These are phyloP conservation scores for Bettongia penicillata DNA, from an alignment of 2,113 vertebrate species.

Conservation along the genomic window DNA sequence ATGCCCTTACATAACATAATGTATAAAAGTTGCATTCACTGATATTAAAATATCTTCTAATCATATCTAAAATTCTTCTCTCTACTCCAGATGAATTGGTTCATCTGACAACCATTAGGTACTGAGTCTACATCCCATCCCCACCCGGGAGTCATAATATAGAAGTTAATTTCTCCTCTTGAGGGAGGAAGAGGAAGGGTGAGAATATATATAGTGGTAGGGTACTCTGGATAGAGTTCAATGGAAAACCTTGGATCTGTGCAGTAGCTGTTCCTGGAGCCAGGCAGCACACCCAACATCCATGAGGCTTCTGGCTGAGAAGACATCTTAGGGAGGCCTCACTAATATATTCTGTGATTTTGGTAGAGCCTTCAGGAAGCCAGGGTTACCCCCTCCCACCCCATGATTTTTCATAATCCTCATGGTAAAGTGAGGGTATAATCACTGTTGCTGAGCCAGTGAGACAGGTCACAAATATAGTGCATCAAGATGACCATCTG, in stretches of 20 bases:
- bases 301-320: background rate
- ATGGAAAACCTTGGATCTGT: background rate
- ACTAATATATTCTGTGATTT: background rate
- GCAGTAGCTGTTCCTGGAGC: background rate
- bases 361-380: background rate
- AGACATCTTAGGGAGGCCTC: background rate
- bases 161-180: too few relatives aligned
- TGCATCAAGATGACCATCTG: background rate
- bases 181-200: too few relatives aligned
- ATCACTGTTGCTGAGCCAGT: background rate
- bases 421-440: background rate
- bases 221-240: background rate
- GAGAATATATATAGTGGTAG: too few relatives aligned
- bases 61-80: background rate
- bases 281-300: background rate
- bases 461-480: background rate
- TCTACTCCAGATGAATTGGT: background rate
- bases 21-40: background rate
- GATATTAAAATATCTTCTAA: background rate
- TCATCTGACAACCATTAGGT: background rate
- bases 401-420: background rate
- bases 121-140: too few relatives aligned
- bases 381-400: background rate
- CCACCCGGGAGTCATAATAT: too few relatives aligned
- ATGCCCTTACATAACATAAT: background rate